These are phyloP conservation scores for Percopsis transmontana DNA, from an alignment of 2,113 vertebrate genomes.

Conservation along the genomic window DNA sequence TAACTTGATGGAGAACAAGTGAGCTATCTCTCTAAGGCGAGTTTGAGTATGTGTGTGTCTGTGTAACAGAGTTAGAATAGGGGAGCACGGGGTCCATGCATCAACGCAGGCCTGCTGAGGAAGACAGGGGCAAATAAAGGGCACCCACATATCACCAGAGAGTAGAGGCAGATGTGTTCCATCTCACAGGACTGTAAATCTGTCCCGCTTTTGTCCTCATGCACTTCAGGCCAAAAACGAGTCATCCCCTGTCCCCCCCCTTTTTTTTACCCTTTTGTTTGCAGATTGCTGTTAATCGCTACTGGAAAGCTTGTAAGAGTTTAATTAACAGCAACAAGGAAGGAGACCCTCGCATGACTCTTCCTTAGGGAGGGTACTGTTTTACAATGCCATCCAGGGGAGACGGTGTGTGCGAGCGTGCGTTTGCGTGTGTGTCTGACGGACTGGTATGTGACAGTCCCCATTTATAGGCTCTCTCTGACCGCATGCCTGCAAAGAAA, in stretches of 20 bases:
- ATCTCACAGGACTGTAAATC: constrained; percentile 50
- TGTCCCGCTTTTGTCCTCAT: constrained; percentile 33
- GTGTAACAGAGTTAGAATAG: neutral
- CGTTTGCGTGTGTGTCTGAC: neutral
- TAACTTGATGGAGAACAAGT: neutral
- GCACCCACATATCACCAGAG: constrained; percentile 40
- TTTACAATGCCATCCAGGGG: neutral
- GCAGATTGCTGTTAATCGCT: constrained; percentile 54
- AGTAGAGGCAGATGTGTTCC: constrained; percentile 28
- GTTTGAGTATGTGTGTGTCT: neutral
- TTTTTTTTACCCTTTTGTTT: constrained; percentile 33
- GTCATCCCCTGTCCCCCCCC: neutral
- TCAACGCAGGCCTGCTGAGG: constrained; percentile 2
- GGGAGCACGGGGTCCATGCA: neutral
- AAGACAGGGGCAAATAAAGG: constrained; percentile 34
- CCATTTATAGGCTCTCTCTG: neutral
- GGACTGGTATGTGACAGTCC: neutral
- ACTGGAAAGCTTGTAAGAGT: constrained; percentile 27
- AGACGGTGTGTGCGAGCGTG: neutral
- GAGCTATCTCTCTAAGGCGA: neutral
- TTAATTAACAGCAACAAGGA: constrained; percentile 62
- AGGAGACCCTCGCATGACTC: constrained; percentile 40
- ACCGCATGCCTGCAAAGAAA: neutral
- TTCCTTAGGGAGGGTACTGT: constrained; percentile 39
- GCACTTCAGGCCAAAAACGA: constrained; percentile 17